Conservation (phyloP, 37 sponge, comb jelly and placozoan genomes). For the Halichondria panicea region DNA sequence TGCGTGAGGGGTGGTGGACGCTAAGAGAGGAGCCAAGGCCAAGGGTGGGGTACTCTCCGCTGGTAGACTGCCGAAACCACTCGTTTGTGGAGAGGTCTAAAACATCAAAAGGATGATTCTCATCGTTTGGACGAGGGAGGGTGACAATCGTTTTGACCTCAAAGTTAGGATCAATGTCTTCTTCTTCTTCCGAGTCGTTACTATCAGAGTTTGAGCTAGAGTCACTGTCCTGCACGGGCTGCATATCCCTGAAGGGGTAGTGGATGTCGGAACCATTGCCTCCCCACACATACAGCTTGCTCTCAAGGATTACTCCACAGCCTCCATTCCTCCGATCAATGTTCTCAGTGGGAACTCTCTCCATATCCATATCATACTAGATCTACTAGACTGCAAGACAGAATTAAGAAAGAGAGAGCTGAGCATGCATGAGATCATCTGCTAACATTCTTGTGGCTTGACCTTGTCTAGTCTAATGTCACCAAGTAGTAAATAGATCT, state of each 20-base stretch:
- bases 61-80: constrained; percentile 40
- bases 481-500: too few species aligned
- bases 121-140: constrained; percentile 8
- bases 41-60: constrained; percentile 36
- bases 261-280: constrained; percentile 20
- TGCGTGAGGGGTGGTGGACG: neutral
- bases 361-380: too few species aligned
- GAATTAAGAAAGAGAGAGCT: too few species aligned
- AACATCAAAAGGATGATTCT: constrained; percentile 50
- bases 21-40: constrained; percentile 47
- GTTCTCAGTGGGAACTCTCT: too few species aligned
- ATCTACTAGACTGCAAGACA: too few species aligned
- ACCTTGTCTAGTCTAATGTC: too few species aligned
- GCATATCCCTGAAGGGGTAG: neutral
- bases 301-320: constrained; percentile 40
- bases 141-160: neutral
- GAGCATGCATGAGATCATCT: too few species aligned
- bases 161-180: neutral
- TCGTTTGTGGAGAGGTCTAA: constrained; percentile 15
- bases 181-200: neutral
- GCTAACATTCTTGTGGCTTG: too few species aligned
- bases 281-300: constrained; percentile 66
- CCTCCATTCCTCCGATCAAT: constrained; percentile 52
- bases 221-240: too few species aligned
- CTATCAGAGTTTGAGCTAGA: too few species aligned